A percentile compares a stretch with the other conserved stretches of the same genome.
Evolutionary conservation across 2,113 vertebrate species (phyloP).

Genomic region (Salminus brasiliensis): DNA sequence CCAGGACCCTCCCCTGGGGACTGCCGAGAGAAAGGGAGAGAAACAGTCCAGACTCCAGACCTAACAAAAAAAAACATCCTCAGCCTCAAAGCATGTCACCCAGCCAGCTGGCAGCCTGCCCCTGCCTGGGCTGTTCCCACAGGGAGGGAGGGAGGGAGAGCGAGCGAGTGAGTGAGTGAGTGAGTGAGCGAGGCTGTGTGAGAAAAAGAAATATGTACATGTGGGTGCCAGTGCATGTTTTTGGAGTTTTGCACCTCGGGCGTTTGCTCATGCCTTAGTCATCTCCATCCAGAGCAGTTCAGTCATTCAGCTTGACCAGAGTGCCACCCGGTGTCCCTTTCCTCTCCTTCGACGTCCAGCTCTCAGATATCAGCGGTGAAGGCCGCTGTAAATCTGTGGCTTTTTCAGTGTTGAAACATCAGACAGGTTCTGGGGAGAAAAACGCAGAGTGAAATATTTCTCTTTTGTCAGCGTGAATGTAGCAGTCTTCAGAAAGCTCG

Average conservation of each 20-base stretch:
- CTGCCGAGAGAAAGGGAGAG: constrained; percentile 58
- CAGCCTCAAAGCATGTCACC: constrained; percentile 63
- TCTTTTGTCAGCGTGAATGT: constrained; percentile 24
- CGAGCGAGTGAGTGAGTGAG: constrained; percentile 5
- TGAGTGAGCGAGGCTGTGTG: constrained; percentile 16
- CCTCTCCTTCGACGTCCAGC: background rate
- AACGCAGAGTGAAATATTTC: constrained; percentile 18
- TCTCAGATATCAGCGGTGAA: constrained; percentile 3
- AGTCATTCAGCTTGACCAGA: background rate
- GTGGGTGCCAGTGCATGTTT: constrained; percentile 23
- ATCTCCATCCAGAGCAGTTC: background rate
- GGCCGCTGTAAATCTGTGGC: constrained; percentile 11
- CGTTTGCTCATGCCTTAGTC: constrained; percentile 42
- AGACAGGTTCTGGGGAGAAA: background rate
- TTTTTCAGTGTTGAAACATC: constrained; percentile 1
- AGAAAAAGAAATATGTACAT: constrained; percentile 17
- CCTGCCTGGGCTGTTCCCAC: constrained; percentile 69
- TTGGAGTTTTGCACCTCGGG: constrained; percentile 40
- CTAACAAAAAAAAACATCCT: constrained; percentile 73
- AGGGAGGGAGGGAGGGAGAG: constrained; percentile 50
- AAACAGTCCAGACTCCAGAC: constrained; percentile 68
- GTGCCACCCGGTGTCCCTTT: background rate
- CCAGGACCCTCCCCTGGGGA: constrained; percentile 58
- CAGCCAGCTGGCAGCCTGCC: constrained; percentile 73
- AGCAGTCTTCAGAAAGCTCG: constrained; percentile 27